Evolutionary conservation across 2,113 vertebrate genomes (phyloP).

Genomic region (Lepus timidus): DNA sequence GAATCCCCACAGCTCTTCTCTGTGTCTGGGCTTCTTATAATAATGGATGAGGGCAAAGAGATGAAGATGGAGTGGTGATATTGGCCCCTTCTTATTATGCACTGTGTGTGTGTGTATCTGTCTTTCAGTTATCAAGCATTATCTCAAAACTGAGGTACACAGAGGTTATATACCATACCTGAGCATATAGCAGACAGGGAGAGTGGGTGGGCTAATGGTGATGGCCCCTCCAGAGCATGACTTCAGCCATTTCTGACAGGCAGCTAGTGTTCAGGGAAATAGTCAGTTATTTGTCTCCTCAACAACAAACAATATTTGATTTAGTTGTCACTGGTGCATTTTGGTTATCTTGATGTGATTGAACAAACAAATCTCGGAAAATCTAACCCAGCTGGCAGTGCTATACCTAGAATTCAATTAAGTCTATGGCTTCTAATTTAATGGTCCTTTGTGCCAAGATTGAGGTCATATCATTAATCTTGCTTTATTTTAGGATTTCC

Average conservation of each 20-base stretch:
- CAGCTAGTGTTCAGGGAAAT: background rate
- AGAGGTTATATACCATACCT: background rate
- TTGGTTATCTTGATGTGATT: conserved; percentile 6
- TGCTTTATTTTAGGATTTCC: conserved; percentile 75
- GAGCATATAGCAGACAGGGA: background rate
- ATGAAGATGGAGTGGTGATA: background rate
- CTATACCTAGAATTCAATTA: conserved; percentile 68
- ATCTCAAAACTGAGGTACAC: background rate
- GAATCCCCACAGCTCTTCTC: background rate
- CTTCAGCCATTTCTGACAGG: background rate
- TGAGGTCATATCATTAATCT: conserved; percentile 69
- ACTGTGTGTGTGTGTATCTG: background rate
- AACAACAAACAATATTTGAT: background rate
- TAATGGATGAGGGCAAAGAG: background rate
- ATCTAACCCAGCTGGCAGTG: conserved; percentile 34
- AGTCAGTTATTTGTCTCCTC: background rate
- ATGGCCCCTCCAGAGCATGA: background rate
- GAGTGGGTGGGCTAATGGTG: background rate
- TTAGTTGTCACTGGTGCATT: conserved; percentile 1
- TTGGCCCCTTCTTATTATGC: background rate
- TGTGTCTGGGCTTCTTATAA: background rate
- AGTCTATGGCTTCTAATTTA: conserved; percentile 66
- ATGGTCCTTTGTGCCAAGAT: conserved; percentile 48
- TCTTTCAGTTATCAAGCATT: background rate
- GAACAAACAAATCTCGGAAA: conserved; percentile 48